Percentiles rank a stretch among this genome's conserved stretches.
Evolutionary conservation across 2,888 invertebrate species (phyloP).

Genomic region (Tricholauxania praeusta): DNA sequence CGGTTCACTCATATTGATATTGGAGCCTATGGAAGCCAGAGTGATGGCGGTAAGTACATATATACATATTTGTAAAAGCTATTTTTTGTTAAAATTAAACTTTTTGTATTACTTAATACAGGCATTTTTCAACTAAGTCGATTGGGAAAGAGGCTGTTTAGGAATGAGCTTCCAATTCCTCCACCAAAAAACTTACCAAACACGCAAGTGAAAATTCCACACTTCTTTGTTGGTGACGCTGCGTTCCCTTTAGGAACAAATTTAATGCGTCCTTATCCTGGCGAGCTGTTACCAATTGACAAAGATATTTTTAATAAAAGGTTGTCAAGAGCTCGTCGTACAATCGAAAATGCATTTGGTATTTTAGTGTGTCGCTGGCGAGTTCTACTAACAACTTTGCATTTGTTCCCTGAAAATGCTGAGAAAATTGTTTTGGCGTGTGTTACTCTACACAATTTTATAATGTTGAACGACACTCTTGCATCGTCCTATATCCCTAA

Average conservation of each 20-base stretch:
- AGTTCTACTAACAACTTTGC: conserved; percentile 39
- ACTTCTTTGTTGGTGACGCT: too few species aligned
- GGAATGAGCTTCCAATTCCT: conserved; percentile 26
- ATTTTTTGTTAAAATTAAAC: not conserved
- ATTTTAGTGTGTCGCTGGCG: too few species aligned
- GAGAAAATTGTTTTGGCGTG: conserved; percentile 42
- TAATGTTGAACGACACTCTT: conserved; percentile 32
- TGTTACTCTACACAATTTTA: conserved; percentile 43
- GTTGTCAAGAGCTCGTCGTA: too few species aligned
- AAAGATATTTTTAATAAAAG: too few species aligned
- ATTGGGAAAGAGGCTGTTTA: conserved; percentile 32
- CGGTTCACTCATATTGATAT: too few species aligned
- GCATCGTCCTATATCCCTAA: not conserved
- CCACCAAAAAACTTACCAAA: conserved; percentile 20
- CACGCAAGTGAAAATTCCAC: not conserved
- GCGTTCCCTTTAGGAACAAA: too few species aligned
- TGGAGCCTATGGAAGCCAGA: conserved; percentile 39
- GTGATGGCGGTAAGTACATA: conserved; percentile 37
- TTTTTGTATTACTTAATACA: conserved; percentile 6
- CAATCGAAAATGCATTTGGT: too few species aligned
- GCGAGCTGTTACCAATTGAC: too few species aligned
- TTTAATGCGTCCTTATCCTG: too few species aligned
- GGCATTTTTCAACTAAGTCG: conserved; percentile 12
- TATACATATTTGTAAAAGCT: not conserved
- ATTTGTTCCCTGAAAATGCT: conserved; percentile 41